Base-by-base conservation (phyloP, 1,140 invertebrate genomes). In the Mamestra configurata region DNA sequence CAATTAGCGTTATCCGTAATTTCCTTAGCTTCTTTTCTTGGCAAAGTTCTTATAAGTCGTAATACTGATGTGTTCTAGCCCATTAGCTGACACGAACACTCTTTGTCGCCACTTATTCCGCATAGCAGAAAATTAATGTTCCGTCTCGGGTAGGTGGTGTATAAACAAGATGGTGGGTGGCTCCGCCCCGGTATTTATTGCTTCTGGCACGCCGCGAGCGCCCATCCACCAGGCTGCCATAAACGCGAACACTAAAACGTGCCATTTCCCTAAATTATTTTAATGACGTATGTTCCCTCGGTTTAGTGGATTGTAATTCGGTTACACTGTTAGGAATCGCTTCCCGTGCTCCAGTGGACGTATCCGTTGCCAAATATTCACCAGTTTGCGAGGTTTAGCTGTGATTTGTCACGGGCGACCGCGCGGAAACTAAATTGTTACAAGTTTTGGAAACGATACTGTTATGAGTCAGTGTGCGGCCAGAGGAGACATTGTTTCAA, bases 251-350 rank as follows among this genome's bases (percentile, higher is more conserved):
- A 88, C 81, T 87, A 86, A 89, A 90, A 89, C 84, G 84, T 87
- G 86, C 84, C 82, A 84, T 89, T 92, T 88, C 77, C 86, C 83
- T 86, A 88, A 89, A 92, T 92, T 89, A 91, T 89, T 90, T 90
- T 86, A 88, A 92, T 91, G 90, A 89, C 84, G 86, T 88, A 90
- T 85, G 81, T 79, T 86, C 80, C 71, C 80, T 49, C 77, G 75
- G 71, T 87, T 87, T 85, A 84, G 68, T 81, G 82, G 83, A 84
- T 86, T 86, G 80, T 87, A 88, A 86, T 87, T 87, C 78, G 73
- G 85, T 86, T 83, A 87, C 81, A 80, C 81, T 77, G 84, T 84
- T 80, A 77, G 76, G 80, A 83, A 87, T 85, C 81, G 83, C 76
- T 87, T 82, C 79, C 79, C 76, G 70, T 81, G 70, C 80, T 73